Percentiles rank a stretch among this genome's conserved stretches.
Evolutionary conservation across 2,888 invertebrate genomes (phyloP).

Genomic region (Cheilosia scutellata): DNA sequence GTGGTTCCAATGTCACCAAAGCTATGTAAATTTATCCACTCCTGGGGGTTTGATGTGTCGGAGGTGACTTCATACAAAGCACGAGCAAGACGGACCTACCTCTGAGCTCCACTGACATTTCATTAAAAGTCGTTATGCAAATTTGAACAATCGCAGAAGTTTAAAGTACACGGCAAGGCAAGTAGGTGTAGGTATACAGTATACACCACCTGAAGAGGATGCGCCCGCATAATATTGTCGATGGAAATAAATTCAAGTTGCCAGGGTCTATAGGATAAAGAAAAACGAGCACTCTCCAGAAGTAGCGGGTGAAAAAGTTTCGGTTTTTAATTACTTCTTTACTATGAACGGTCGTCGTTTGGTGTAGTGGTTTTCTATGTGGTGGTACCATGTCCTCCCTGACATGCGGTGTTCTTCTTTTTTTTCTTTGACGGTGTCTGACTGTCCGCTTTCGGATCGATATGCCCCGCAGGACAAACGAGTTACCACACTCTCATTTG

Average conservation of each 20-base stretch:
- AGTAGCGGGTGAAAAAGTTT: slow-evolving; percentile 53
- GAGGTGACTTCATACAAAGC: neutral
- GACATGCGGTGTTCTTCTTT: slow-evolving; percentile 61
- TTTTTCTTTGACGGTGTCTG: slow-evolving; percentile 17
- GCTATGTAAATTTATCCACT: slow-evolving; percentile 57
- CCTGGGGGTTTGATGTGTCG: slow-evolving; percentile 6
- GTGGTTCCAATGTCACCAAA: slow-evolving; percentile 7
- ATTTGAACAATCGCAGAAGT: slow-evolving; percentile 55
- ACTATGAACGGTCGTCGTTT: slow-evolving; percentile 40
- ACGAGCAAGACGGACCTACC: neutral
- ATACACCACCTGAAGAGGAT: slow-evolving; percentile 14
- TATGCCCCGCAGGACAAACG: slow-evolving; percentile 58
- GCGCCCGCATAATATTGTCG: slow-evolving; percentile 29
- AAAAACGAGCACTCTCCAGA: slow-evolving; percentile 34
- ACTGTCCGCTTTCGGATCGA: slow-evolving; percentile 59
- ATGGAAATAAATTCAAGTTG: slow-evolving; percentile 55
- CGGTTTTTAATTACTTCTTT: slow-evolving; percentile 72
- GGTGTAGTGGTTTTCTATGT: slow-evolving; percentile 5
- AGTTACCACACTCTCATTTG: slow-evolving; percentile 67
- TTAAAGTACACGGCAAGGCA: slow-evolving; percentile 39
- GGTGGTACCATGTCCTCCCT: slow-evolving; percentile 58
- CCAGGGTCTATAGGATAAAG: slow-evolving; percentile 30
- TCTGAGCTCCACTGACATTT: slow-evolving; percentile 50
- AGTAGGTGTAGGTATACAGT: slow-evolving; percentile 26
- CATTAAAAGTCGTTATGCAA: slow-evolving; percentile 73